Evolutionary conservation across 1,140 invertebrate genomes (phyloP).

Genomic region (Drosophila nigrodunni): DNA sequence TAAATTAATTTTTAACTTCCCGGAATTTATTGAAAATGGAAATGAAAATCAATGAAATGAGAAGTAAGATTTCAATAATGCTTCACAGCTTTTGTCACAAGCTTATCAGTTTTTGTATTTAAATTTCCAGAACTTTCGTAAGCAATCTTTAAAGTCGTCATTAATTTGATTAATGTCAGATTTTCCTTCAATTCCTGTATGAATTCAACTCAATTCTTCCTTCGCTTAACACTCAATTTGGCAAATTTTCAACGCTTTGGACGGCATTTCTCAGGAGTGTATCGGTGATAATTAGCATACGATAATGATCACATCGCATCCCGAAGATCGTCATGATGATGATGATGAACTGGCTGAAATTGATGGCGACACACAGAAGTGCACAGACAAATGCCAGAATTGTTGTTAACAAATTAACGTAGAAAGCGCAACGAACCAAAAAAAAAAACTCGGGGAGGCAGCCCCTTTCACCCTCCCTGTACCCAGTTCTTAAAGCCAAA

Average conservation of each 20-base stretch:
- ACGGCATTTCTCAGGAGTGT: conserved; percentile 49
- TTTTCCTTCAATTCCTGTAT: conserved; percentile 7
- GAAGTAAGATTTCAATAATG: too few species aligned
- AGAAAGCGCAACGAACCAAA: conserved; percentile 78
- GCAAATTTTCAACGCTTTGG: conserved; percentile 65
- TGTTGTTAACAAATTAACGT: conserved; percentile 82
- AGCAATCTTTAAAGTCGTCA: not conserved
- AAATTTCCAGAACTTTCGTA: too few species aligned
- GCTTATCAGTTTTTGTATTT: too few species aligned
- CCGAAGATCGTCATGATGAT: conserved; percentile 4
- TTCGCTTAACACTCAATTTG: conserved; percentile 59
- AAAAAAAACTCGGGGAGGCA: not conserved
- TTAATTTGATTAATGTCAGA: conserved; percentile 8
- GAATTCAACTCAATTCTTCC: conserved; percentile 9
- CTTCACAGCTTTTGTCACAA: too few species aligned
- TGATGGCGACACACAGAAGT: conserved; percentile 62
- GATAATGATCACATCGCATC: conserved; percentile 51
- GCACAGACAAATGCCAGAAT: conserved; percentile 56
- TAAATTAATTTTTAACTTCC: too few species aligned
- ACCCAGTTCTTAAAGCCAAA: not conserved
- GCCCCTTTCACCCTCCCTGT: conserved; percentile 8
- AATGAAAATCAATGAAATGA: too few species aligned
- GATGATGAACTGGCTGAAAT: conserved; percentile 23
- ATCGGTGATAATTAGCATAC: conserved; percentile 64
- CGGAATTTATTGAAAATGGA: too few species aligned